A percentile compares a stretch with the other conserved stretches of the same genome.
These are phyloP conservation scores for Enteromius trimaculatus DNA, from an alignment of 2,797 vertebrate genomes.

Conservation along the genomic window DNA sequence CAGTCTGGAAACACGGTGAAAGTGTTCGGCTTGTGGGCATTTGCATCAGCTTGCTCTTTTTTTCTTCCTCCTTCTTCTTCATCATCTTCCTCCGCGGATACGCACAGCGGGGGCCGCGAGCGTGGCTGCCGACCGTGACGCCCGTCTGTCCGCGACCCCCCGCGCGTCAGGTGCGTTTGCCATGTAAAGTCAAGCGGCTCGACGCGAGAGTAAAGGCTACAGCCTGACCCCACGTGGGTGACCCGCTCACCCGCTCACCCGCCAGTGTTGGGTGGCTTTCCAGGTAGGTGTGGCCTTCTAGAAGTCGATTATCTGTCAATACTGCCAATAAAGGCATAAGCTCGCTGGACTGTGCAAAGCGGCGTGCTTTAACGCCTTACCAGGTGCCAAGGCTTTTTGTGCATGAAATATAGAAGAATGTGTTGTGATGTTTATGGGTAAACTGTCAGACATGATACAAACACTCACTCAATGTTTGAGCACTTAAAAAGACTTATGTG, in stretches of 20 bases:
- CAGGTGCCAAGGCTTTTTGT: not conserved
- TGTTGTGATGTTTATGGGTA: constrained; percentile 5
- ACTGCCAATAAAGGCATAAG: constrained; percentile 5
- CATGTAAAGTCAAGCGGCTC: constrained; percentile 77
- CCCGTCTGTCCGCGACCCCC: constrained; percentile 61
- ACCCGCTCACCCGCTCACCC: constrained; percentile 75
- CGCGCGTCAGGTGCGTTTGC: constrained; percentile 77
- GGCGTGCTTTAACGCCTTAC: not conserved
- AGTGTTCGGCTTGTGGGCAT: constrained; percentile 69
- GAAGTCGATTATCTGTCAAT: constrained; percentile 45
- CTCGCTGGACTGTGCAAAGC: not conserved
- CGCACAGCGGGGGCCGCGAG: constrained; percentile 55
- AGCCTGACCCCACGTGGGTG: constrained; percentile 80
- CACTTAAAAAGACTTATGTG: constrained; percentile 13
- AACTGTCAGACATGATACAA: constrained; percentile 11
- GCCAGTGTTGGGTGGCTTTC: constrained; percentile 70
- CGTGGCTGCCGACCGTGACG: constrained; percentile 58
- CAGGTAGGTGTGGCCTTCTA: constrained; percentile 82
- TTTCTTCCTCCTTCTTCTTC: constrained; percentile 51
- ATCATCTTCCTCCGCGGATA: constrained; percentile 49
- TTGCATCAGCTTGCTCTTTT: constrained; percentile 64
- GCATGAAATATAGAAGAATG: not conserved
- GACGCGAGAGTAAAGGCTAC: constrained; percentile 69
- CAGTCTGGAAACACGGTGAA: constrained; percentile 73
- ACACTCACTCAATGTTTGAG: constrained; percentile 9